phyloP scores from a whole-genome alignment of 2,113 vertebrate species.

The Motacilla alba region DNA sequence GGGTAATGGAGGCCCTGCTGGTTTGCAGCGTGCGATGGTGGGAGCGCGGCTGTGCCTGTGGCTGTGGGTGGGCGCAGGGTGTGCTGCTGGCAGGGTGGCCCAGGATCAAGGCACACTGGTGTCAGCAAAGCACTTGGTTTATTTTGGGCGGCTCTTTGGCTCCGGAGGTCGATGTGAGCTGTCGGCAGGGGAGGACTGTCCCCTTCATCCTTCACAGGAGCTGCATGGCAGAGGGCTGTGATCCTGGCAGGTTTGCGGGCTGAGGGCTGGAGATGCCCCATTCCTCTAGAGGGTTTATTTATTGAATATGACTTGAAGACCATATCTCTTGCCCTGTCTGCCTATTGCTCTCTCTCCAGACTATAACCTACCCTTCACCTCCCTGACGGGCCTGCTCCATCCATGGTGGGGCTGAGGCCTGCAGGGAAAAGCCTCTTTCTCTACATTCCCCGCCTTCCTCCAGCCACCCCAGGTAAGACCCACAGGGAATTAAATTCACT shows the following conservation, averaged over 20 bases:
- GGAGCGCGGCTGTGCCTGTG: fast-evolving
- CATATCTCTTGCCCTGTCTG: neutral
- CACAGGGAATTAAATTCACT: neutral
- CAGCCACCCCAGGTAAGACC: neutral
- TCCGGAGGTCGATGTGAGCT: too few species aligned
- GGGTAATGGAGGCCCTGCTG: neutral
- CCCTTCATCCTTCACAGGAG: neutral
- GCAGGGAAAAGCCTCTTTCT: neutral
- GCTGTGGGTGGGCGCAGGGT: neutral
- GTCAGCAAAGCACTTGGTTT: neutral
- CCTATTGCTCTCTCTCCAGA: neutral
- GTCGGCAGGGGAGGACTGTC: fast-evolving
- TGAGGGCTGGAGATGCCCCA: fast-evolving
- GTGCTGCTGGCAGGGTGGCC: neutral
- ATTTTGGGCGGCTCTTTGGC: neutral
- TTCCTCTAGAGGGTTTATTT: neutral
- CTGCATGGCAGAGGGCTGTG: neutral
- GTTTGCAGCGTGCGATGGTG: fast-evolving
- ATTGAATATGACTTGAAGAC: neutral
- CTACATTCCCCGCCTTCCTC: neutral
- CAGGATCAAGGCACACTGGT: neutral
- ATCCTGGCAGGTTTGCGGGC: neutral
- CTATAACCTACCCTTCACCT: neutral
- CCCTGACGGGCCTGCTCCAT: neutral
- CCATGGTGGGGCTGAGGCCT: neutral